These are phyloP conservation scores for Hemicrepidius hirtus DNA, from an alignment of 2,888 invertebrate genomes.

Conservation along the genomic window DNA sequence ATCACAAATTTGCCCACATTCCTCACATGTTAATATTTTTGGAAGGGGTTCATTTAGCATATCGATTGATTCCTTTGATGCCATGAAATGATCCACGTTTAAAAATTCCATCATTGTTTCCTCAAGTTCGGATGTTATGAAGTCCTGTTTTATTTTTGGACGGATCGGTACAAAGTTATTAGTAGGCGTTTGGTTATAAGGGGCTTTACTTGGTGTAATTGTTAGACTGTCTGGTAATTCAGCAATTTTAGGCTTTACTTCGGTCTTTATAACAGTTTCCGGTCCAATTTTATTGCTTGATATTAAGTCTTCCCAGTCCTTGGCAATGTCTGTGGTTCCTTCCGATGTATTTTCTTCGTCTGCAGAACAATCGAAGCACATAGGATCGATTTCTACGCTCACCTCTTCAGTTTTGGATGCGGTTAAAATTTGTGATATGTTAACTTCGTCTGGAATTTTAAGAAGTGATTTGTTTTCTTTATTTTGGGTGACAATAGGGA, in stretches of 20 bases:
- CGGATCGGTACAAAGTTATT: constrained; percentile 59
- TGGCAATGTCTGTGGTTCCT: constrained; percentile 50
- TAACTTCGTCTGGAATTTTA: constrained; percentile 50
- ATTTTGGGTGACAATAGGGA: constrained; percentile 58
- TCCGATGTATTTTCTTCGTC: constrained; percentile 55
- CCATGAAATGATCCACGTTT: constrained; percentile 67
- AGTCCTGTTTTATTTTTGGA: constrained; percentile 49
- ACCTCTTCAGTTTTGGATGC: constrained; percentile 68
- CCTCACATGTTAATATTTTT: constrained; percentile 60
- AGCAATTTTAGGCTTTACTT: constrained; percentile 21
- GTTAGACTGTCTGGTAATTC: constrained; percentile 2
- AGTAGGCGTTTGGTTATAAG: neutral
- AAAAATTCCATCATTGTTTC: constrained; percentile 58
- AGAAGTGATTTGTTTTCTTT: constrained; percentile 24
- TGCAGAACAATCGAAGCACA: constrained; percentile 62
- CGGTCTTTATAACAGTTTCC: neutral
- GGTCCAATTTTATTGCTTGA: constrained; percentile 52
- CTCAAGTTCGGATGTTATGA: constrained; percentile 30
- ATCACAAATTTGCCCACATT: constrained; percentile 64
- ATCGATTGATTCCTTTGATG: constrained; percentile 52
- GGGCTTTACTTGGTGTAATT: neutral
- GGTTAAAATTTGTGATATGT: constrained; percentile 62
- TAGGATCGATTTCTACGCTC: constrained; percentile 69
- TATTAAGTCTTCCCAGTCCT: constrained; percentile 67
- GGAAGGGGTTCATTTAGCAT: constrained; percentile 16